Evolutionary conservation across 2,888 invertebrate species (phyloP), one percentile per base, ranked within the genome.

Genomic region (Chrysina gloriosa): DNA sequence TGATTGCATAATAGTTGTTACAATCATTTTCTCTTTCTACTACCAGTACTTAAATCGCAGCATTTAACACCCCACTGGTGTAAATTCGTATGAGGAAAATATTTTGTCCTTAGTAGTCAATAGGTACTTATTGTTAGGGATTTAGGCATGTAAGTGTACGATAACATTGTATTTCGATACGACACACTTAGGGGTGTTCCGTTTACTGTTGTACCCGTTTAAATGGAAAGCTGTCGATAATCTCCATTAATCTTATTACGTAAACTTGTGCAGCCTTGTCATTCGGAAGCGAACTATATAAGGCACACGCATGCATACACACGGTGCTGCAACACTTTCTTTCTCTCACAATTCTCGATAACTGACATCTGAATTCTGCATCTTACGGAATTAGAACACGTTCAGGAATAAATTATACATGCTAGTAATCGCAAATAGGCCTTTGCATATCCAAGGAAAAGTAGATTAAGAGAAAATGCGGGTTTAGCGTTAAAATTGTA

Each of bases 151-250:
- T 58, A 58, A 39, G 25, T 39, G 39, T 25, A 39, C 58, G 58
- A 58, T 58, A 58, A 58, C 58, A 58, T 58, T 58, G 58, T 58
- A 31, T 25, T 39, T 39, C 25, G 42, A 58, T 58, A 21, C 23
- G 39, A 58, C 58, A 58, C 58, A 58, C 39, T 58, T 58, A 25
- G 58, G 58, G 58, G 58, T 58, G 58, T 58, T 39, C 58, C 39
- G 14, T 58, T 58, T 58, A 58, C 58, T n/a, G 27, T 58, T 58
- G 14, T 25, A 16, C 16, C 58, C 39, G 11, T 36, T 39, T 19
- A 58, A 31, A 23, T 50, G 50, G 50, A 27, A 50, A 50, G 27
- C 50, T 7, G 3, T 6, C 58, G 58, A 39, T 58, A 58, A 58
- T 58, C 58, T 39, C 14, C 19, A 29, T 23, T 29, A 52, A 52